Percentiles rank a stretch among this genome's conserved stretches.
Conservation (phyloP, 1,140 invertebrate species). For the Gryllus bimaculatus region DNA sequence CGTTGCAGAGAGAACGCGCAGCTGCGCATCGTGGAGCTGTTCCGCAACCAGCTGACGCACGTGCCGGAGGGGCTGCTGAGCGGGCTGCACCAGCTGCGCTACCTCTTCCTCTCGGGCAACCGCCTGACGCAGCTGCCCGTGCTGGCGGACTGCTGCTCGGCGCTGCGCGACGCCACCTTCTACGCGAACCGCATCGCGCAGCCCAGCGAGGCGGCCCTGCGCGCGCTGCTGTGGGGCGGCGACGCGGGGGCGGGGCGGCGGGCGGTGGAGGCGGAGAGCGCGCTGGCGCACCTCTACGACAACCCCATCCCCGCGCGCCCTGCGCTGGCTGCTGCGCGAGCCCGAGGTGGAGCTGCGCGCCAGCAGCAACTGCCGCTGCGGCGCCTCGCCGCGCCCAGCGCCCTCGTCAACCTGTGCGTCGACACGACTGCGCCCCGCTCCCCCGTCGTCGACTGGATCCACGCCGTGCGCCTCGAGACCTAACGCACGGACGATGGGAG, state of each 20-base stretch:
- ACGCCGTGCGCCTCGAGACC: background rate
- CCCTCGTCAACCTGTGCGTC: background rate
- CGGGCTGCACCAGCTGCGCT: background rate
- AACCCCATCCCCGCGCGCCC: background rate
- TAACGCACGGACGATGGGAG: too few species aligned
- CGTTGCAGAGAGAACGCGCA: background rate
- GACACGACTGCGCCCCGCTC: background rate
- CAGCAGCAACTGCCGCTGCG: background rate
- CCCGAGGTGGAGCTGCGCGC: background rate
- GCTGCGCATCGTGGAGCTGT: background rate
- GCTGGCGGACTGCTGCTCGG: background rate
- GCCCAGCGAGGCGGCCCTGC: background rate
- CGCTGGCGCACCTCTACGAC: background rate
- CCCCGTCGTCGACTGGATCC: background rate
- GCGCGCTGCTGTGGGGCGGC: background rate
- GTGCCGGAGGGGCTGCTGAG: background rate
- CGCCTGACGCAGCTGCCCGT: background rate
- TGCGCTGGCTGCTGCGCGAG: background rate
- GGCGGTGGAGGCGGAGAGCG: background rate
- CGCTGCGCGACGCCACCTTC: background rate
- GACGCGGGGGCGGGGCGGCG: too few species aligned
- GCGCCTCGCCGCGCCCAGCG: background rate
- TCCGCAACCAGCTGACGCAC: background rate
- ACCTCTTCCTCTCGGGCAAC: background rate
- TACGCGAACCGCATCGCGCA: background rate